phyloP scores from a whole-genome alignment of 2,113 vertebrate genomes.

The Capreolus pygargus region DNA sequence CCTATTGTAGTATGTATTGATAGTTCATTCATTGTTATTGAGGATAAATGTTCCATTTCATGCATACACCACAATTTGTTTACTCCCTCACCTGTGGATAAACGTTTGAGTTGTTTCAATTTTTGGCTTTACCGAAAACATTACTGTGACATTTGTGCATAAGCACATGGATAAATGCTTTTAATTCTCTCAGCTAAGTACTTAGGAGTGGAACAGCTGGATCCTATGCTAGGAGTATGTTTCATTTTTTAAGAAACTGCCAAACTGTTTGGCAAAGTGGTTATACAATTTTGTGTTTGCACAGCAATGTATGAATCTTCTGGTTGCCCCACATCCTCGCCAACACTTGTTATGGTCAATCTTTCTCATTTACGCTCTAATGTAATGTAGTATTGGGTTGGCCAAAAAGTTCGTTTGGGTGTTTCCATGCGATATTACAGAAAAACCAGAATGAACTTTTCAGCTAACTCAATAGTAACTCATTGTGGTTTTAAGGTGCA shows the following conservation, averaged over 20 bases:
- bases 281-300: background rate
- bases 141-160: background rate
- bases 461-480: background rate
- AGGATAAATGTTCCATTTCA: background rate
- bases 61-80: background rate
- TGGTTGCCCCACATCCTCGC: background rate
- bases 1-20: background rate
- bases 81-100: background rate
- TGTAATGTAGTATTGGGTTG: background rate
- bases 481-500: background rate
- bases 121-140: background rate
- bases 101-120: background rate
- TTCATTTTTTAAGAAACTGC: background rate
- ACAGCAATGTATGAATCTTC: background rate
- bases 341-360: background rate
- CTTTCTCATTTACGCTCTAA: background rate
- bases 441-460: background rate
- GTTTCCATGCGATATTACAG: background rate
- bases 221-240: background rate
- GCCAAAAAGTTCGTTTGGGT: rapidly evolving
- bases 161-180: background rate
- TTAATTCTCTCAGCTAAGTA: background rate
- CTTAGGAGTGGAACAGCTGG: background rate
- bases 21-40: background rate
- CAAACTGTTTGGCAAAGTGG: background rate